Conservation (phyloP, 2,113 vertebrate species). For the Misgurnus mizolepis region DNA sequence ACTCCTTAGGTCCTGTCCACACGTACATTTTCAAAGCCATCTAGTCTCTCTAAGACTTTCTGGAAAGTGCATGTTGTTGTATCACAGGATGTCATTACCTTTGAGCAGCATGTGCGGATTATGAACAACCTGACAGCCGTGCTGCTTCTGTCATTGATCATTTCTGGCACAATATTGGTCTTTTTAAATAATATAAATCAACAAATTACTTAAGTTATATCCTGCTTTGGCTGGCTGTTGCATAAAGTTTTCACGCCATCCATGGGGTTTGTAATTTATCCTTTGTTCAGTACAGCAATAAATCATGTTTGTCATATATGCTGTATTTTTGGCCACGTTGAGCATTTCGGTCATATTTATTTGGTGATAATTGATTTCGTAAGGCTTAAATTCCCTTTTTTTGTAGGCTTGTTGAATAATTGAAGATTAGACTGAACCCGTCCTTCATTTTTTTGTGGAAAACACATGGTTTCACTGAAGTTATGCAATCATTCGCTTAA, state of each 20-base stretch:
- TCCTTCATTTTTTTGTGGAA: conserved; percentile 57
- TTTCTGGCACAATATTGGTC: background rate
- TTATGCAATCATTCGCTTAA: conserved; percentile 55
- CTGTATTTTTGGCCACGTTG: background rate
- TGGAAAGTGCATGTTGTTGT: too few relatives aligned
- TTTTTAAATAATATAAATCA: background rate
- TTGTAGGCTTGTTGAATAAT: conserved; percentile 1
- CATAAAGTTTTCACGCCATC: background rate
- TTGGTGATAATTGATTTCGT: conserved; percentile 23
- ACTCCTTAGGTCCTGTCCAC: too few relatives aligned
- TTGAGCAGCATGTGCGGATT: too few relatives aligned
- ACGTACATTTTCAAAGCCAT: too few relatives aligned
- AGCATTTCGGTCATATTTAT: conserved; percentile 29
- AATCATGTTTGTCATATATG: background rate
- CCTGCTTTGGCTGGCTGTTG: background rate
- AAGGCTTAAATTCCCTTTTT: background rate
- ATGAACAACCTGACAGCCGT: background rate
- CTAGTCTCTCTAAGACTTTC: too few relatives aligned
- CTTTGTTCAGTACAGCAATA: background rate
- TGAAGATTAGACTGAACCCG: conserved; percentile 40
- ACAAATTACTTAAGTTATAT: background rate
- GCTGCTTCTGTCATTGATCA: background rate
- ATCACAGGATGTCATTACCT: background rate
- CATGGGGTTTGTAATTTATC: background rate
- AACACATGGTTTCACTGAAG: conserved; percentile 60